Percentiles rank a stretch among this genome's conserved stretches.
These are phyloP conservation scores for Xylocopa sonorina DNA, from an alignment of 1,140 invertebrate genomes.

Conservation along the genomic window DNA sequence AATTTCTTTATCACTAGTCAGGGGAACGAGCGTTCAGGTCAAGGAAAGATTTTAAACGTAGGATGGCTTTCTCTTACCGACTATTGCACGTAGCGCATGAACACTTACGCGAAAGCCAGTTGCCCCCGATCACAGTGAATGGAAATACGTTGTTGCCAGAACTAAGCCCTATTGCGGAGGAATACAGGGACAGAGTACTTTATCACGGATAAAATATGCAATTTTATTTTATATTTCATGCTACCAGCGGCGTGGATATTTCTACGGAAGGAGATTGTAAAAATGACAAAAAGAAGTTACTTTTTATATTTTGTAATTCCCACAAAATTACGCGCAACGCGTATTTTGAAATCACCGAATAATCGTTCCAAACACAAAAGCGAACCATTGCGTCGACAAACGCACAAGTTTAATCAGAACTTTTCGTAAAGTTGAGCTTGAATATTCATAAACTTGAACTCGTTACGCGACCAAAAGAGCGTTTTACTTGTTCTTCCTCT, in stretches of 20 bases:
- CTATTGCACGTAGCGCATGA: too few relatives aligned
- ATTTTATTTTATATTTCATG: constrained; percentile 56
- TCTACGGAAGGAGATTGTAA: constrained; percentile 49
- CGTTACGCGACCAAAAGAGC: constrained; percentile 27
- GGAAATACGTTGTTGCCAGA: constrained; percentile 38
- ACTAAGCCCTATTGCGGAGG: constrained; percentile 30
- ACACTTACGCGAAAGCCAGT: neutral
- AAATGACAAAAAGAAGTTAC: constrained; percentile 49
- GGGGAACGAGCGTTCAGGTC: too few relatives aligned
- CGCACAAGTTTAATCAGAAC: constrained; percentile 31
- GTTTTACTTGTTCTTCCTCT: neutral
- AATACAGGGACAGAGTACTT: constrained; percentile 49
- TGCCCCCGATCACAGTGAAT: constrained; percentile 28
- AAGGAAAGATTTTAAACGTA: too few relatives aligned
- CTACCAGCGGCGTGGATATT: constrained; percentile 35
- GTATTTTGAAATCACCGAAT: neutral
- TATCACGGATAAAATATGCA: constrained; percentile 65
- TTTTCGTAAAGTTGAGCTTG: constrained; percentile 40
- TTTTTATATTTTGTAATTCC: constrained; percentile 25
- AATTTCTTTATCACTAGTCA: too few relatives aligned
- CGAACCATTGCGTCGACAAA: neutral
- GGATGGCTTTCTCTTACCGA: too few relatives aligned
- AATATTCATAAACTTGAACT: constrained; percentile 51
- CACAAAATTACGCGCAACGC: too few relatives aligned
- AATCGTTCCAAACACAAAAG: constrained; percentile 21